A percentile compares a stretch with the other conserved stretches of the same genome.
phyloP scores from a whole-genome alignment of 2,888 invertebrate genomes.

The Neoitamus cyanurus region DNA sequence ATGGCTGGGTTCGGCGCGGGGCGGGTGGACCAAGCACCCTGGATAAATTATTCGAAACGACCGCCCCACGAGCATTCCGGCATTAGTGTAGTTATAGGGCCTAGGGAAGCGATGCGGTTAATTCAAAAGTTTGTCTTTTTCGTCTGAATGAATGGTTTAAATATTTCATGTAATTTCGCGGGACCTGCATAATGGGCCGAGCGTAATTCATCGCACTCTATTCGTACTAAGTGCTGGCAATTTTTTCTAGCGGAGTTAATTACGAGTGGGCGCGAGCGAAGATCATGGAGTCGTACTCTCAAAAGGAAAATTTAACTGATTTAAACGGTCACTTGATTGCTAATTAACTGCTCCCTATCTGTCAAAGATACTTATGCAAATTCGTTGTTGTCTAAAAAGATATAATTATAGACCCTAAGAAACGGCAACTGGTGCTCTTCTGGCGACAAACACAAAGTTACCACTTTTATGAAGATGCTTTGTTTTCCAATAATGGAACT shows the following conservation, averaged over 20 bases:
- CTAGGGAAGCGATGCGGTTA: slow-evolving; percentile 36
- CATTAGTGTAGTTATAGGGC: slow-evolving; percentile 21
- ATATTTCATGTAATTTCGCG: slow-evolving; percentile 50
- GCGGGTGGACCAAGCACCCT: neutral
- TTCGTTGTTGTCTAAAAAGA: neutral
- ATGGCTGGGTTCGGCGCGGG: neutral
- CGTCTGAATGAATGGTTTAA: slow-evolving; percentile 48
- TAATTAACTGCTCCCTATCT: slow-evolving; percentile 17
- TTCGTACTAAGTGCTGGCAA: slow-evolving; percentile 41
- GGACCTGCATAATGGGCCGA: slow-evolving; percentile 20
- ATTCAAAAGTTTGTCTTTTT: slow-evolving; percentile 50
- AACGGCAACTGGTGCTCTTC: neutral
- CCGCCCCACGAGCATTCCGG: slow-evolving; percentile 5
- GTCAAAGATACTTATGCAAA: neutral
- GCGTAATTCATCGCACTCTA: slow-evolving; percentile 39
- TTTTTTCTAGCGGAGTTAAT: slow-evolving; percentile 21
- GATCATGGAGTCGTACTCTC: slow-evolving; percentile 7
- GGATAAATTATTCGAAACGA: slow-evolving; percentile 46
- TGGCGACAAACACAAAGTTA: too few relatives aligned
- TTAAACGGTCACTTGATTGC: slow-evolving; percentile 40
- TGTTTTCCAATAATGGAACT: too few relatives aligned
- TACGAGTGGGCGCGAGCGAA: neutral
- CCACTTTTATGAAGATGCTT: too few relatives aligned
- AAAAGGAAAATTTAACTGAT: slow-evolving; percentile 44
- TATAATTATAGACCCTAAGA: neutral